phyloP scores from a whole-genome alignment of 2,888 invertebrate genomes.

The Plutella xylostella region DNA sequence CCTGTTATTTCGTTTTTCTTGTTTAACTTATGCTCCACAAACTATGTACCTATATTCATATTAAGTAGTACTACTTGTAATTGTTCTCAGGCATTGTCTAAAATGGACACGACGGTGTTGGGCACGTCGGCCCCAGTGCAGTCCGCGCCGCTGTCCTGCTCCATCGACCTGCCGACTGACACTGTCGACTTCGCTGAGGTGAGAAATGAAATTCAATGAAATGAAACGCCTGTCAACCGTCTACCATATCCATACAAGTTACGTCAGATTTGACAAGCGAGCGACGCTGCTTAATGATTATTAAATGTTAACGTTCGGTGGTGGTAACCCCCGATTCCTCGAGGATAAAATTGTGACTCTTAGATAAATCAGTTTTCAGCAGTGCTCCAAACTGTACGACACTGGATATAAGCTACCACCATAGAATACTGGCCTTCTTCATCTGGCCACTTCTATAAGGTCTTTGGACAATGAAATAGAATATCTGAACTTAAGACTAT shows the following conservation, averaged over 20 bases:
- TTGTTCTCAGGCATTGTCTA: too few species aligned
- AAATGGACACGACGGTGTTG: too few species aligned
- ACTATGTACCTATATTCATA: too few species aligned
- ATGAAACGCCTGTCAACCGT: neutral
- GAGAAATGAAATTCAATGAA: too few species aligned
- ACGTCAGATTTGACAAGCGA: neutral
- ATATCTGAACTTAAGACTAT: neutral
- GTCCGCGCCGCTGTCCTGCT: slow-evolving; percentile 47
- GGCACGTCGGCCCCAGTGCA: too few species aligned
- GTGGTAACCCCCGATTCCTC: neutral
- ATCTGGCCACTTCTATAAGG: too few species aligned
- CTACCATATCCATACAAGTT: neutral
- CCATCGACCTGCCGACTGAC: slow-evolving; percentile 47
- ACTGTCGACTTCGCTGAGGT: slow-evolving; percentile 28
- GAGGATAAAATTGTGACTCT: neutral
- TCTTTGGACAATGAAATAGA: neutral
- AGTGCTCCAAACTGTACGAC: too few species aligned
- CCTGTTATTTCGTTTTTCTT: too few species aligned
- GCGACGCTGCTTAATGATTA: neutral
- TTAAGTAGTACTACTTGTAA: too few species aligned
- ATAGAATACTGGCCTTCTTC: too few species aligned
- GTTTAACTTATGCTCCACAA: too few species aligned
- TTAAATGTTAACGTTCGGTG: neutral
- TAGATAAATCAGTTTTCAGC: neutral
- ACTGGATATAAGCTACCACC: too few species aligned